Conservation (phyloP, 2,113 vertebrate species). For the Mormyrus iriodes region DNA sequence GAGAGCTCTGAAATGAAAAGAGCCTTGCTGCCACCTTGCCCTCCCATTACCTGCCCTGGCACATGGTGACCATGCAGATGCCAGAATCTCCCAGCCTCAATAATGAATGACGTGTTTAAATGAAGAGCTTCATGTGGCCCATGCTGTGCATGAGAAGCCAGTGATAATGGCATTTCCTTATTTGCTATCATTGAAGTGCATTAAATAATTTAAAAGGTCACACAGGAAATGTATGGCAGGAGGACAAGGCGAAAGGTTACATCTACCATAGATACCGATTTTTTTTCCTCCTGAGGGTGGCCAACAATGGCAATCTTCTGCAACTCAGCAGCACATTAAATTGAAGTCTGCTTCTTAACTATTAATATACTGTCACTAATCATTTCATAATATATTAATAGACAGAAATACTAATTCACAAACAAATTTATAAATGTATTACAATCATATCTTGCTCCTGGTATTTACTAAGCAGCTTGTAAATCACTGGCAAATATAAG, state of each 20-base stretch:
- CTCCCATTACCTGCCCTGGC: background rate
- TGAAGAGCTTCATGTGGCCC: background rate
- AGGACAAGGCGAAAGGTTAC: background rate
- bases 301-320: background rate
- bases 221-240: background rate
- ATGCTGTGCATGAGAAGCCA: background rate
- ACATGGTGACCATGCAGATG: too few relatives aligned
- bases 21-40: background rate
- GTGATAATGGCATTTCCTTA: background rate
- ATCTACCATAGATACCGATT: background rate
- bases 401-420: background rate
- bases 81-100: background rate
- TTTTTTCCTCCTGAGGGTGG: background rate
- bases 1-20: background rate
- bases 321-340: background rate
- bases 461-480: background rate
- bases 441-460: background rate
- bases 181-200: background rate
- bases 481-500: background rate
- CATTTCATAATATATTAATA: background rate
- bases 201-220: constrained; percentile 6
- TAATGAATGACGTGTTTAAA: background rate
- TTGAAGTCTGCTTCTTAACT: background rate
- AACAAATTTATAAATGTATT: background rate
- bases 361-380: background rate